Percentiles rank a stretch among this genome's conserved stretches.
Evolutionary conservation across 2,888 invertebrate species (phyloP).

Genomic region (Hypena proboscidalis): DNA sequence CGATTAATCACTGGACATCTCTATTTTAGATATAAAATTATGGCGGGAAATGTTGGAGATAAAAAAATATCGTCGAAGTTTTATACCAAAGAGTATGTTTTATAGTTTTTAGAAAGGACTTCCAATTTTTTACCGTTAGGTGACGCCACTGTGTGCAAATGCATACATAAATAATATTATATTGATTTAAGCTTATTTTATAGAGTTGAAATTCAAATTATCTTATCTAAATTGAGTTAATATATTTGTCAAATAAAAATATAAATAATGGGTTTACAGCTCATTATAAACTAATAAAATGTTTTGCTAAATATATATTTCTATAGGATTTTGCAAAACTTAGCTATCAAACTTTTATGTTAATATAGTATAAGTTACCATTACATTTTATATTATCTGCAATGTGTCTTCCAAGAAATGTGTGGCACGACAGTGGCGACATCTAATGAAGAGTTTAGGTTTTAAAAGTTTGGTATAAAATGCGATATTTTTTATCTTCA

Average conservation of each 20-base stretch:
- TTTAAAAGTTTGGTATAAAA: slow-evolving; percentile 21
- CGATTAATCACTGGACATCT: slow-evolving; percentile 30
- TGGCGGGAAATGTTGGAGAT: slow-evolving; percentile 31
- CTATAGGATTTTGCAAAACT: too few relatives aligned
- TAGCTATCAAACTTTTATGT: too few relatives aligned
- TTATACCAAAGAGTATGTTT: neutral
- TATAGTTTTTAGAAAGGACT: slow-evolving; percentile 16
- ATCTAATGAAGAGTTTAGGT: slow-evolving; percentile 14
- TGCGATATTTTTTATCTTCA: slow-evolving; percentile 44
- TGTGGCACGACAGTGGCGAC: slow-evolving; percentile 9
- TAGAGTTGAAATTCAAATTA: too few relatives aligned
- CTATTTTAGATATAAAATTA: slow-evolving; percentile 43
- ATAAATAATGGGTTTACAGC: too few relatives aligned
- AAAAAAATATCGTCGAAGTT: slow-evolving; percentile 44
- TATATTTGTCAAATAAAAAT: too few relatives aligned
- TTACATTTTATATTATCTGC: too few relatives aligned
- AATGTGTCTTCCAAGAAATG: slow-evolving; percentile 38
- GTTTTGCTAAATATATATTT: too few relatives aligned
- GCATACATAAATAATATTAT: neutral
- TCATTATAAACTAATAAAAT: too few relatives aligned
- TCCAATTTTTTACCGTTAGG: slow-evolving; percentile 20
- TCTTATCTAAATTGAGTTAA: too few relatives aligned
- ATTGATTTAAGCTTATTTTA: neutral
- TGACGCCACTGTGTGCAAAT: slow-evolving; percentile 11
- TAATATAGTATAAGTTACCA: too few relatives aligned